Percentiles rank a stretch among this genome's conserved stretches.
These are phyloP conservation scores for Halocaridina rubra DNA, from an alignment of 2,888 invertebrate genomes.

Conservation along the genomic window DNA sequence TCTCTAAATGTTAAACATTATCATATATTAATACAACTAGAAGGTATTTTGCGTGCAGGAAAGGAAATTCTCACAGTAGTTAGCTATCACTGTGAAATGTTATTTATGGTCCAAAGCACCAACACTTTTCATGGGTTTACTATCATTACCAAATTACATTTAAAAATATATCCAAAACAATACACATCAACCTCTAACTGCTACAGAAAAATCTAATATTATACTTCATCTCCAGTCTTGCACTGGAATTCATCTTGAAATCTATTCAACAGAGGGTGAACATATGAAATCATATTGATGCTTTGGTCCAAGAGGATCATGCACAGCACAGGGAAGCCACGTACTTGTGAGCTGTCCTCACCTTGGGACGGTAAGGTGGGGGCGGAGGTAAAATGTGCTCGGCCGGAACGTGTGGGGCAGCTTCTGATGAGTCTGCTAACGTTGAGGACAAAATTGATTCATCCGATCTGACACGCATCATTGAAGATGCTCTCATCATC, in stretches of 20 bases:
- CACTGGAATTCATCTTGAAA: too few relatives aligned
- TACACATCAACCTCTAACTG: too few relatives aligned
- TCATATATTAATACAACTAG: background rate
- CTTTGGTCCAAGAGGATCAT: slow-evolving; percentile 29
- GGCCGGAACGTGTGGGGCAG: slow-evolving; percentile 30
- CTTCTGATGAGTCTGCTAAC: slow-evolving; percentile 43
- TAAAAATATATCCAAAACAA: too few relatives aligned
- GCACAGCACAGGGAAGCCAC: slow-evolving; percentile 58
- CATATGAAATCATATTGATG: background rate
- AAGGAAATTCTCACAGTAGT: background rate
- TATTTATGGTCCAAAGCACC: background rate
- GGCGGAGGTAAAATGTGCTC: slow-evolving; percentile 53
- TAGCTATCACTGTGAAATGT: background rate
- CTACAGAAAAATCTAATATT: too few relatives aligned
- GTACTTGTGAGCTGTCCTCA: slow-evolving; percentile 63
- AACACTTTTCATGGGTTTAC: too few relatives aligned
- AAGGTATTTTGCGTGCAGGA: background rate
- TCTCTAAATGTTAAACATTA: too few relatives aligned
- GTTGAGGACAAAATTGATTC: slow-evolving; percentile 61
- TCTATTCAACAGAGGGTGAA: too few relatives aligned
- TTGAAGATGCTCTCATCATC: slow-evolving; percentile 41
- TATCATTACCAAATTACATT: too few relatives aligned
- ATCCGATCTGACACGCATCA: slow-evolving; percentile 62
- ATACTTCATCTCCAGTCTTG: too few relatives aligned
- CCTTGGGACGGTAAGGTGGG: slow-evolving; percentile 64